These are phyloP conservation scores for Mus minutoides DNA, from an alignment of 2,797 vertebrate genomes.

Conservation along the genomic window DNA sequence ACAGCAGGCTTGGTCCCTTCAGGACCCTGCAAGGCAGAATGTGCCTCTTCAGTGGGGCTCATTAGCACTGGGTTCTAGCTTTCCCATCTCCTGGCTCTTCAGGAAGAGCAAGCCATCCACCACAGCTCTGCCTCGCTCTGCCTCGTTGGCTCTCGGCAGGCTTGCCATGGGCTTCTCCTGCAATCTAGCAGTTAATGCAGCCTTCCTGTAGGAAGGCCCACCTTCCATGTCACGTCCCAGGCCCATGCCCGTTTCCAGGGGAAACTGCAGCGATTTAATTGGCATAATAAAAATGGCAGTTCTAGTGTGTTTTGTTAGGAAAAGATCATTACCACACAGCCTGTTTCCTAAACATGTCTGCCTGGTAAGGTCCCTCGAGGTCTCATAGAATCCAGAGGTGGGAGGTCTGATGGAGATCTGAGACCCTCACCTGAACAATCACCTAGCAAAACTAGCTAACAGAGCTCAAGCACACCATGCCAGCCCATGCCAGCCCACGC, in stretches of 20 bases:
- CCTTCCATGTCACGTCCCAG: background rate
- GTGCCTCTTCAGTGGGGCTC: background rate
- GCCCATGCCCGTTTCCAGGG: slow-evolving; percentile 15
- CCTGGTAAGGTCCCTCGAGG: slow-evolving; percentile 76
- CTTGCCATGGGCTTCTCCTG: background rate
- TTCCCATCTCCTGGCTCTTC: background rate
- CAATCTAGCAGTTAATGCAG: too few relatives aligned
- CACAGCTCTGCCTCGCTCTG: background rate
- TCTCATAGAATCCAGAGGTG: background rate
- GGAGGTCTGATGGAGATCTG: slow-evolving; percentile 45
- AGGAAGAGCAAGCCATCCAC: background rate
- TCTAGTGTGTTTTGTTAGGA: slow-evolving; percentile 4
- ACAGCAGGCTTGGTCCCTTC: background rate
- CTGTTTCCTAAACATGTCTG: slow-evolving; percentile 54
- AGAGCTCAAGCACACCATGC: background rate
- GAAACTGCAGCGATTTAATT: slow-evolving; percentile 65
- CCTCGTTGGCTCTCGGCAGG: background rate
- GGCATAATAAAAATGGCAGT: slow-evolving; percentile 68
- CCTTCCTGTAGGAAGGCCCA: background rate
- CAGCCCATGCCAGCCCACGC: slow-evolving; percentile 52
- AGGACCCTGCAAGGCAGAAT: background rate
- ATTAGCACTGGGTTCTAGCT: background rate
- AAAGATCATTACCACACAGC: background rate
- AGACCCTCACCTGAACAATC: slow-evolving; percentile 80
- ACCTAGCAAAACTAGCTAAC: slow-evolving; percentile 1